Base-by-base conservation (phyloP, 2,113 vertebrate genomes). In the Hypanus sabinus region DNA sequence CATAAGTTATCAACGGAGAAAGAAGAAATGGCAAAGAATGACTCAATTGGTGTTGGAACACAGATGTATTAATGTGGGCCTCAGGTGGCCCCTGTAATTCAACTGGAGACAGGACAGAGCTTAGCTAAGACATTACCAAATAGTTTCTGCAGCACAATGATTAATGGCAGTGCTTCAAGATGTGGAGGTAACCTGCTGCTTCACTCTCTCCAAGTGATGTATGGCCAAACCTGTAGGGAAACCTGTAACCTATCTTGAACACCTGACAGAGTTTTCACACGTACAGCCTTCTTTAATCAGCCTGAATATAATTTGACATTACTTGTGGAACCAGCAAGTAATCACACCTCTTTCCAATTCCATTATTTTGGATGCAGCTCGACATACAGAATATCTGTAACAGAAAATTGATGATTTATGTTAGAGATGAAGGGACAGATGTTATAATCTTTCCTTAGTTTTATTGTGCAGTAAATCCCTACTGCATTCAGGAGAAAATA, bases 161-260 rank as follows among this genome's bases (percentile, higher is more conserved):
- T 20, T 68, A 36, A 91, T 70, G 62, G 55, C 87, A 70, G 60
- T 33, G 88, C 90, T 92, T 73, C 90, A 92, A 92, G n/a, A n/a
- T 92, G 90, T 46, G 68, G 16, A 71, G 68, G 36, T 3, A 27
- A 0, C 90, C 30, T 46, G 36, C 33, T 38, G 68, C 36, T 92
- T 22, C 24, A 71, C 68, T 92, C 30, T 33, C 20, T 46, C 68
- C 33, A 70, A 92, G 33, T 92, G 90, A 71, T 75, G 91, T 55
- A 71, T 55, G 36, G 38, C 68, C 36, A 73, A 93, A 93, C 0
- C 68, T 75, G 68, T 10, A 73, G 38, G 27, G 22, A 93, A 93
- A 71, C 91, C 91, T 93, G 90, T 38, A 24, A 68, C 68, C 24
- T 14, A 27, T 20, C 65, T 93, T 73, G 36, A 75, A 30, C 68